Conservation (phyloP, 2,888 invertebrate species). For the Oscheius myriophilus region DNA sequence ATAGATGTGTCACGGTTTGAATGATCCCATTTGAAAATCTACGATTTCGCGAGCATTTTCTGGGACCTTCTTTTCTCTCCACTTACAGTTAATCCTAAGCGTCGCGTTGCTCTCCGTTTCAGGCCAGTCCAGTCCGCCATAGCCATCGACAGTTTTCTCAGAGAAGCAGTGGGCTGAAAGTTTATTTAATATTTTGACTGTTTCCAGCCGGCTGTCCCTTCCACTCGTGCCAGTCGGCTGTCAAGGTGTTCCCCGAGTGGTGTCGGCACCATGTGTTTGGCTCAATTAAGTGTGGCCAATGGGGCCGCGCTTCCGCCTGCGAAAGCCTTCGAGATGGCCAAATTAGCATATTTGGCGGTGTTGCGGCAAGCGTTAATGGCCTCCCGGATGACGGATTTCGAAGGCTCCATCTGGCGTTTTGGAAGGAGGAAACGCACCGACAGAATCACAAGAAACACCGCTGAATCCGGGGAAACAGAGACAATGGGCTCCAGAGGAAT, state of each 20-base stretch:
- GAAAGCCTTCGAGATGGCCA: constrained; percentile 22
- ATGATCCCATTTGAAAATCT: no score
- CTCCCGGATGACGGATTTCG: constrained; percentile 23
- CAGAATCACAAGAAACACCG: constrained; percentile 56
- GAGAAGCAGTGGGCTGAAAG: constrained; percentile 56
- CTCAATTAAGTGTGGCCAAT: constrained; percentile 13
- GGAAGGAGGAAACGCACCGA: constrained; percentile 37
- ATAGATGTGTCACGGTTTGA: no score
- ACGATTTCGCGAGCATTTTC: no score
- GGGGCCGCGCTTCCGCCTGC: constrained; percentile 16
- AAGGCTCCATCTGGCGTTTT: constrained; percentile 23
- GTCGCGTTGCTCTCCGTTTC: constrained; percentile 46
- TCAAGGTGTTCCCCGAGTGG: neutral
- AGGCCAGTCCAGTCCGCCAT: constrained; percentile 67
- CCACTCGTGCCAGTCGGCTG: neutral
- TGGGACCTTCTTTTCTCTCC: neutral
- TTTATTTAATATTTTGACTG: neutral
- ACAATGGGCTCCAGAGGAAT: constrained; percentile 59
- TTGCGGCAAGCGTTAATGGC: constrained; percentile 22
- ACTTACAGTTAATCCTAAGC: constrained; percentile 40
- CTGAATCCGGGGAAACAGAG: constrained; percentile 66
- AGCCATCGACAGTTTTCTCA: constrained; percentile 61
- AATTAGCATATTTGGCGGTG: constrained; percentile 32
- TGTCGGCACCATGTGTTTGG: neutral
- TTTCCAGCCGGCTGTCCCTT: neutral